Evolutionary conservation across 2,888 invertebrate genomes (phyloP).

Genomic region (Leptarthrus brevirostris): DNA sequence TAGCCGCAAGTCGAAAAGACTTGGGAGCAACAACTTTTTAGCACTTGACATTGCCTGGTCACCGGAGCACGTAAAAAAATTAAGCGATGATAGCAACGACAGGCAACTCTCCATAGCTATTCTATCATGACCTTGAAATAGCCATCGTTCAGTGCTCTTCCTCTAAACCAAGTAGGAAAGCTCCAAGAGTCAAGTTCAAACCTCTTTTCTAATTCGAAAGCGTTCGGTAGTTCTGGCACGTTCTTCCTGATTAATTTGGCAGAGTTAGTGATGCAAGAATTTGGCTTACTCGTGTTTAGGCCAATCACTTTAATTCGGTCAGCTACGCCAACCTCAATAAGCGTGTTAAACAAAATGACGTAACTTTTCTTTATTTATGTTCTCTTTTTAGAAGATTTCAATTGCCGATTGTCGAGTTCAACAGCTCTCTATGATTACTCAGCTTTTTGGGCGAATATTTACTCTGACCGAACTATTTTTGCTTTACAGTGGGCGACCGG

Average conservation of each 20-base stretch:
- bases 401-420: not conserved
- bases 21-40: not conserved
- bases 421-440: not conserved
- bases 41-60: conserved; percentile 30
- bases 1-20: not conserved
- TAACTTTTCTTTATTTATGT: not conserved
- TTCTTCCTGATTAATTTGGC: conserved; percentile 17
- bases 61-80: not conserved
- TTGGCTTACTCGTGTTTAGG: conserved; percentile 25
- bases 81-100: too few relatives aligned
- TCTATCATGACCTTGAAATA: conserved; percentile 32
- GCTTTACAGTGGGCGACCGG: not conserved
- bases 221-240: conserved; percentile 16
- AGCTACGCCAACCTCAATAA: conserved; percentile 7
- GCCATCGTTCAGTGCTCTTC: conserved; percentile 33
- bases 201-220: conserved; percentile 6
- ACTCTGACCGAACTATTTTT: not conserved
- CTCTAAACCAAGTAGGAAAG: not conserved
- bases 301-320: conserved; percentile 28
- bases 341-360: conserved; percentile 15
- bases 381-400: not conserved
- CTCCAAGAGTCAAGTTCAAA: conserved; percentile 20
- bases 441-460: too few relatives aligned
- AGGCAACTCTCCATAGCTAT: not conserved
- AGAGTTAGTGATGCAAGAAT: conserved; percentile 1